Conservation (phyloP, 2,888 invertebrate species). For the Stenoptilia bipunctidactyla region DNA sequence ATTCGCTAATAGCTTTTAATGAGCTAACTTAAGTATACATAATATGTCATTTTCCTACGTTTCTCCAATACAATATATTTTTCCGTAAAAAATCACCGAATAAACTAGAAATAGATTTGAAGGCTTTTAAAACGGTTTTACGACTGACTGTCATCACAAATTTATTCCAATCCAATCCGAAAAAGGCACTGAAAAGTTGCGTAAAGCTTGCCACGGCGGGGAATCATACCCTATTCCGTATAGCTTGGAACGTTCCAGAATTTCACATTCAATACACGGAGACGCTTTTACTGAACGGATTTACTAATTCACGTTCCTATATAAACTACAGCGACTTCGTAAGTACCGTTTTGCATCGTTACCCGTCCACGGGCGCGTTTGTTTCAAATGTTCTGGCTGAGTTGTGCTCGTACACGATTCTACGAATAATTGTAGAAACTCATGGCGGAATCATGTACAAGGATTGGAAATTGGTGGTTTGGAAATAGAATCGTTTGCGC, state of each 20-base stretch:
- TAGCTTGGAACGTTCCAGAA: neutral
- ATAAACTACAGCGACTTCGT: no score
- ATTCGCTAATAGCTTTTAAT: no score
- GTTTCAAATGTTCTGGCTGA: neutral
- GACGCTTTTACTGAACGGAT: neutral
- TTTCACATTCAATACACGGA: neutral
- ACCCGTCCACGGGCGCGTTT: neutral
- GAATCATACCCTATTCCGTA: neutral
- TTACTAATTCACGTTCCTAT: slow-evolving; percentile 5
- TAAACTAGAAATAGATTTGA: neutral
- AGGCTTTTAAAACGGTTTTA: neutral
- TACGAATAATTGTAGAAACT: neutral
- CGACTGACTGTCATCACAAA: neutral
- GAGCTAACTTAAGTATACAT: no score
- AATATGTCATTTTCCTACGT: no score
- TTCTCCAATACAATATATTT: no score
- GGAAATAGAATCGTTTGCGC: no score
- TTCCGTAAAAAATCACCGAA: no score
- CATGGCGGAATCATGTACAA: no score
- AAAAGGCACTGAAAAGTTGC: neutral
- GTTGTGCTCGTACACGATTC: neutral
- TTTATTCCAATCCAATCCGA: neutral
- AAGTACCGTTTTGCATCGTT: neutral
- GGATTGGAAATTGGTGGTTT: no score
- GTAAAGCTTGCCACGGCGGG: neutral